Evolutionary conservation across 2,797 vertebrate species (phyloP).

Genomic region (Poeciliopsis presidionis): DNA sequence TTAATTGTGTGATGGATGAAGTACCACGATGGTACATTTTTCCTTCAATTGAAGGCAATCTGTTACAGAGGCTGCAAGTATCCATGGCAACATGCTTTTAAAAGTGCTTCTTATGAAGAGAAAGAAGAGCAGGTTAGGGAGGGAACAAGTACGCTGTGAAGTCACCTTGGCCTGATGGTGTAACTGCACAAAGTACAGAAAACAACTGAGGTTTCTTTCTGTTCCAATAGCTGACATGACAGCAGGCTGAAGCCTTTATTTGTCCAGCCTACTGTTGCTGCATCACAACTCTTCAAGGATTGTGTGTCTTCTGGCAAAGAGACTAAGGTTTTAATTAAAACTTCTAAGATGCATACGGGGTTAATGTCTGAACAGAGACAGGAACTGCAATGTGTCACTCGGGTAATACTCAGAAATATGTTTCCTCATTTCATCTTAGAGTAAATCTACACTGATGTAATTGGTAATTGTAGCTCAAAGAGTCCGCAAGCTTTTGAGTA

Average conservation of each 20-base stretch:
- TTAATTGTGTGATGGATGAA: conserved; percentile 38
- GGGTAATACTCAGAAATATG: background rate
- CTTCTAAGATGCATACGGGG: background rate
- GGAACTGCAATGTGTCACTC: background rate
- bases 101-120: conserved; percentile 71
- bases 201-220: conserved; percentile 21
- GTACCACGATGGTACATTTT: conserved; percentile 61
- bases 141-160: conserved; percentile 38
- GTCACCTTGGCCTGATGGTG: conserved; percentile 64
- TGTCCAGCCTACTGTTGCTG: background rate
- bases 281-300: background rate
- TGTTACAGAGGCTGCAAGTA: conserved; percentile 72
- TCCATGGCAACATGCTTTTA: conserved; percentile 80
- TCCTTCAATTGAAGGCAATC: conserved; percentile 66
- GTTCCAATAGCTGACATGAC: conserved; percentile 9
- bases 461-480: background rate
- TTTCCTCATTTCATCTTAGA: background rate
- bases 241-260: background rate
- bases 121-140: conserved; percentile 54
- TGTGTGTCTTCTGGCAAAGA: background rate
- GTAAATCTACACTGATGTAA: background rate
- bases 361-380: conserved; percentile 1
- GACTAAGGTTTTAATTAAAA: conserved; percentile 5
- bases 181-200: conserved; percentile 41
- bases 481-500: background rate